These are phyloP conservation scores for Paracanthobrama guichenoti DNA, from an alignment of 2,113 vertebrate species.

Conservation along the genomic window DNA sequence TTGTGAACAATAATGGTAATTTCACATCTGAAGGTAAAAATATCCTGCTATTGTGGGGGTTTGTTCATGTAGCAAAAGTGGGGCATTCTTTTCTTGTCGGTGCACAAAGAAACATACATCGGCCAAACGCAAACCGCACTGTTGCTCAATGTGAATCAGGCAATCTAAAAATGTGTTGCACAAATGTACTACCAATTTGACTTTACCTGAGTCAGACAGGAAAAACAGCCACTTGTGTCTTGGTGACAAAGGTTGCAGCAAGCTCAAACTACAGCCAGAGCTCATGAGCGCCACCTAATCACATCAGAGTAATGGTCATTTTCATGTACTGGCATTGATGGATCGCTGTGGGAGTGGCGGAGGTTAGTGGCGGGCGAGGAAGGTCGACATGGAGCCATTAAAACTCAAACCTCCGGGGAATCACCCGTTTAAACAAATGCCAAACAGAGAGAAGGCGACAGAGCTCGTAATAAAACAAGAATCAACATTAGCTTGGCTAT, in stretches of 20 bases:
- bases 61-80: slow-evolving; percentile 5
- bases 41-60: slow-evolving; percentile 25
- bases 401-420: no score
- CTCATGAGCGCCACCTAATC: slow-evolving; percentile 67
- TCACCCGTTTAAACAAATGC: no score
- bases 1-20: slow-evolving; percentile 24
- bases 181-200: neutral
- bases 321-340: slow-evolving; percentile 61
- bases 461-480: no score
- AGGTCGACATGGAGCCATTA: no score
- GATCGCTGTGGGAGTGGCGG: neutral
- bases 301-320: slow-evolving; percentile 69
- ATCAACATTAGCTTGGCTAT: no score
- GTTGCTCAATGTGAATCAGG: neutral
- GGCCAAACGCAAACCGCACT: slow-evolving; percentile 1
- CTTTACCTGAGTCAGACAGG: neutral
- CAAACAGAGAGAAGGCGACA: no score
- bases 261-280: slow-evolving; percentile 31
- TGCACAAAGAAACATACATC: slow-evolving; percentile 1
- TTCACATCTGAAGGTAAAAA: slow-evolving; percentile 17
- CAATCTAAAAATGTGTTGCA: neutral
- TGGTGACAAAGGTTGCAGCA: slow-evolving; percentile 16
- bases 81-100: neutral
- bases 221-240: neutral
- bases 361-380: no score